These are phyloP conservation scores for Brachionus angularis DNA, from an alignment of 1,140 invertebrate genomes.

Conservation along the genomic window DNA sequence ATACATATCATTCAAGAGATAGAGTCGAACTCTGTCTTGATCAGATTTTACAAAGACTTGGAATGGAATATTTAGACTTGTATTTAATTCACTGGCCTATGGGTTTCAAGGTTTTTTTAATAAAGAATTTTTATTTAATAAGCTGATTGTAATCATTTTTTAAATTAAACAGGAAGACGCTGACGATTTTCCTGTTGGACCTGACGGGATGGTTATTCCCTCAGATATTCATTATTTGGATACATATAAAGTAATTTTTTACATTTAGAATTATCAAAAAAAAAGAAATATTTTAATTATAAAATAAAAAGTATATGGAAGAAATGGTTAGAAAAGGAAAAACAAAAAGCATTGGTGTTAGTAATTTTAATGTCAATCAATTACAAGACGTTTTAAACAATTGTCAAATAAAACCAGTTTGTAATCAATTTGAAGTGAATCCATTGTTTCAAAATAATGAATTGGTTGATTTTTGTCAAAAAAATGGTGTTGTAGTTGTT, in stretches of 20 bases:
- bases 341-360: conserved; percentile 54
- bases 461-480: conserved; percentile 52
- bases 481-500: conserved; percentile 49
- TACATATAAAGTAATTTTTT: conserved; percentile 35
- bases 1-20: conserved; percentile 20
- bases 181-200: conserved; percentile 49
- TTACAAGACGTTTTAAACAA: conserved; percentile 52
- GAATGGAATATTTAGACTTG: conserved; percentile 52
- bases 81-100: conserved; percentile 57
- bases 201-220: conserved; percentile 50
- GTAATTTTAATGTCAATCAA: conserved; percentile 55
- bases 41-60: conserved; percentile 52
- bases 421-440: conserved; percentile 60
- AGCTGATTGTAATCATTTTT: not conserved
- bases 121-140: conserved; percentile 50
- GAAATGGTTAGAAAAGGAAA: conserved; percentile 34
- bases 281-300: not conserved
- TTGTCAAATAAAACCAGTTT: conserved; percentile 52
- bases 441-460: conserved; percentile 56
- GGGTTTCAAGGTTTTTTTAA: conserved; percentile 47
- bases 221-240: conserved; percentile 26
- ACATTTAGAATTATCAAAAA: not conserved
- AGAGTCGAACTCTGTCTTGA: conserved; percentile 47
- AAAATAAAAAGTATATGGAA: conserved; percentile 14
- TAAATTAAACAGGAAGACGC: conserved; percentile 18